These are phyloP conservation scores for Bubo blakistoni DNA, from an alignment of 2,113 vertebrate species.

Conservation along the genomic window DNA sequence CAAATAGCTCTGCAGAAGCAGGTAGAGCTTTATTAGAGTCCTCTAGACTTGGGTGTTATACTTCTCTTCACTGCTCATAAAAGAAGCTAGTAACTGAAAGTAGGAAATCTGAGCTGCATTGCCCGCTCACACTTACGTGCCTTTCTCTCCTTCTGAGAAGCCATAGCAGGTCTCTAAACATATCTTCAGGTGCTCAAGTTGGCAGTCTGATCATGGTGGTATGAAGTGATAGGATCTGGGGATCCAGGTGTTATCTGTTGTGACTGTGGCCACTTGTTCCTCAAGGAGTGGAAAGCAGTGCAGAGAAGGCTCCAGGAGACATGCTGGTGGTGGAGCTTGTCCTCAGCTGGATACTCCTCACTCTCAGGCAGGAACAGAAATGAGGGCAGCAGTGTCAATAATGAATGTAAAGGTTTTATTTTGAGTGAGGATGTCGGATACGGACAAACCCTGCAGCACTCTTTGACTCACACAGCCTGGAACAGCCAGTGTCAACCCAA, in stretches of 20 bases:
- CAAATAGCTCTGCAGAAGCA: background rate
- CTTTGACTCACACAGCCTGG: background rate
- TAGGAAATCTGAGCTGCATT: background rate
- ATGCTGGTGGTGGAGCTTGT: background rate
- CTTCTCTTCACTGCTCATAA: background rate
- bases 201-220: accelerated
- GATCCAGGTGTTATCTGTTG: background rate
- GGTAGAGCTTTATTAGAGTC: background rate
- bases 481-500: background rate
- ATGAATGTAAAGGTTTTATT: background rate
- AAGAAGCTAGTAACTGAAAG: background rate
- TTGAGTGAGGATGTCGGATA: background rate
- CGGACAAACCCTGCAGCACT: background rate
- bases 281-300: background rate
- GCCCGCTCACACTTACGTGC: background rate
- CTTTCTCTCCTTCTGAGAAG: background rate
- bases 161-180: background rate
- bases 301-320: background rate
- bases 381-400: background rate
- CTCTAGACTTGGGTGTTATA: accelerated
- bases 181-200: background rate
- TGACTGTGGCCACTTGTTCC: background rate
- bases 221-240: background rate
- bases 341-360: background rate
- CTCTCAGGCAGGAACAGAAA: background rate